Percentiles rank a stretch among this genome's conserved stretches.
phyloP scores from a whole-genome alignment of 2,113 vertebrate genomes.

The Notarius lentiginosus region DNA sequence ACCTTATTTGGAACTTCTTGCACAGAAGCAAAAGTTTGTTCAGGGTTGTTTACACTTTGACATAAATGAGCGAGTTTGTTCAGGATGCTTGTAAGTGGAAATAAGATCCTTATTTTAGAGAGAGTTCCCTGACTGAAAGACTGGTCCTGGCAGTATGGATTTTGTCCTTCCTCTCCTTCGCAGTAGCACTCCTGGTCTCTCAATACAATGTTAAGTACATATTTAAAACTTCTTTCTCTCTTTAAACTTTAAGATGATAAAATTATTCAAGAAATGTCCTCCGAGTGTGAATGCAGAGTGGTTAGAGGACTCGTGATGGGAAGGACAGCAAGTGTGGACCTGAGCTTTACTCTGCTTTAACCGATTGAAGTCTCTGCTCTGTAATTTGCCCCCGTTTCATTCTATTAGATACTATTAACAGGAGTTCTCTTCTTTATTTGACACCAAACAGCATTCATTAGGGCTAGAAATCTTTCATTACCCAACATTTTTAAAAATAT shows the following conservation, averaged over 20 bases:
- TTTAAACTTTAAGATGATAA: neutral
- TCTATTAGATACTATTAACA: conserved; percentile 64
- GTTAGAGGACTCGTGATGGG: conserved; percentile 2
- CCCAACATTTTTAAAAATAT: neutral
- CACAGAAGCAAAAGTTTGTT: neutral
- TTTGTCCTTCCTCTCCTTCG: neutral
- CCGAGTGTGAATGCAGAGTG: neutral
- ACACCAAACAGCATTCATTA: conserved; percentile 61
- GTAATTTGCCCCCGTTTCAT: conserved; percentile 69
- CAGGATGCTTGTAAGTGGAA: neutral
- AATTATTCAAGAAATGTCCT: neutral
- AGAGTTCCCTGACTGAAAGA: neutral
- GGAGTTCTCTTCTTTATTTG: conserved; percentile 64
- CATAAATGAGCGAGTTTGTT: neutral
- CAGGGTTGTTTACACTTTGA: neutral
- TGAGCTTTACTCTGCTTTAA: conserved; percentile 53
- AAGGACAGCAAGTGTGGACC: conserved; percentile 55
- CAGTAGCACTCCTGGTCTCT: neutral
- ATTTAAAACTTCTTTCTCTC: no score
- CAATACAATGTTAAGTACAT: neutral
- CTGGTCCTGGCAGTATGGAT: neutral
- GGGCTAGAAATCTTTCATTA: conserved; percentile 60
- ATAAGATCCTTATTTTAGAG: neutral
- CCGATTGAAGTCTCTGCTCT: conserved; percentile 50
- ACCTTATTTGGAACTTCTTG: neutral